These are phyloP conservation scores for Callopanchax toddi DNA, from an alignment of 2,113 vertebrate species.

Conservation along the genomic window DNA sequence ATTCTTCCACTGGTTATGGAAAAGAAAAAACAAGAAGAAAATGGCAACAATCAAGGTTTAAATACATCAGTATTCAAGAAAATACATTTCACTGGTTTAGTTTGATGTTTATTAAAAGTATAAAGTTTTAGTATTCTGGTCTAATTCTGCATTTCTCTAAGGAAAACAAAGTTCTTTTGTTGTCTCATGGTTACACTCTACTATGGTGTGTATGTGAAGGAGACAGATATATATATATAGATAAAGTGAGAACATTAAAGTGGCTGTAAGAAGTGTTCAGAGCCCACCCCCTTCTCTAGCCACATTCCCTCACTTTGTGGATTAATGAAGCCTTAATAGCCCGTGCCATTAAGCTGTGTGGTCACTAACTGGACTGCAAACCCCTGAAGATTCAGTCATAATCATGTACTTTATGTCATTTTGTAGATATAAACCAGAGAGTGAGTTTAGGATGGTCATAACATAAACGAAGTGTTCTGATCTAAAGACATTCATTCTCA, in stretches of 20 bases:
- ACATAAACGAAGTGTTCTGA: slow-evolving; percentile 7
- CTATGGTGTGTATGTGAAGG: not conserved
- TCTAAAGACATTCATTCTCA: not conserved
- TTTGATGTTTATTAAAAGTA: too few species aligned
- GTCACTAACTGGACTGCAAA: slow-evolving; percentile 45
- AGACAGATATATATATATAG: slow-evolving; percentile 11
- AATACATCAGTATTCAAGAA: too few species aligned
- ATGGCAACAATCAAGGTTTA: too few species aligned
- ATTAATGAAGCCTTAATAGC: slow-evolving; percentile 66
- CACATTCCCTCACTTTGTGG: slow-evolving; percentile 46
- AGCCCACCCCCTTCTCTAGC: slow-evolving; percentile 18
- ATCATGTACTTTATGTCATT: slow-evolving; percentile 18
- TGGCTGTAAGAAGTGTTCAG: slow-evolving; percentile 28
- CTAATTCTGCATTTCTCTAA: too few species aligned
- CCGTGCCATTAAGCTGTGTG: slow-evolving; percentile 54
- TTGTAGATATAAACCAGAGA: slow-evolving; percentile 16
- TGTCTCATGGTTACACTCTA: too few species aligned
- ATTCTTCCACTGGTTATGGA: too few species aligned
- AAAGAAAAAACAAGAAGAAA: too few species aligned
- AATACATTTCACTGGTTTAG: too few species aligned
- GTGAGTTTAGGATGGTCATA: not conserved
- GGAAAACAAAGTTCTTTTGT: too few species aligned
- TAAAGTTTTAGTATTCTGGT: too few species aligned
- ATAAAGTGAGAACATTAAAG: slow-evolving; percentile 41
- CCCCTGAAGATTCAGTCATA: slow-evolving; percentile 31